Base-by-base conservation (phyloP, 2,888 invertebrate genomes). In the Cryptus viduatorius region DNA sequence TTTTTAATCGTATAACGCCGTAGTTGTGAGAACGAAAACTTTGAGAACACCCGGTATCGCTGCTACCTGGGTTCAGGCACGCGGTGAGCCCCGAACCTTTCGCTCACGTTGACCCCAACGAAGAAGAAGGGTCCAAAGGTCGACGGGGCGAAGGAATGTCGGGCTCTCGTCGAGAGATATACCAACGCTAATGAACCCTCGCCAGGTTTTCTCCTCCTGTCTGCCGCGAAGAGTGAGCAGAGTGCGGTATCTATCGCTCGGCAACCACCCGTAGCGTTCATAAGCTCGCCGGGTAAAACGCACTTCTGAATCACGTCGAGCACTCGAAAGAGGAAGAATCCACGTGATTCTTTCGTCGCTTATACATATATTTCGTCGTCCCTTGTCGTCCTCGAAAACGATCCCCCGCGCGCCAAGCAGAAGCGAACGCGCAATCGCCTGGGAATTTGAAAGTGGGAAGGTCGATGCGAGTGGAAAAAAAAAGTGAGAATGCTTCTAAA, bases 131-230 rank as follows among this genome's bases (percentile, higher is more conserved):
- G 89, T 89, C 90, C 87, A 90, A 90, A 90, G 92, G 92, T 92
- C 92, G 90, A 89, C 89, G 86, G 87, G 86, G 88, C 86, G 86
- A 88, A 89, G 90, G 92, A 92, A 92, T 92, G 91, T 90, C 84
- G 90, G 90, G 87, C 87, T 87, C 90, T 89, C 84, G 75, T 46
- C 78, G 72, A 67, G 56, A 89, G 85, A 87, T 83, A 88, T 86
- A 85, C 89, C 69, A 89, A 89, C 90, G 90, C 92, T 92, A 92
- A 92, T 92, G 92, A 92, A 92, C 91, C 90, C 87, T 88, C 77
- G 81, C 83, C 61, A 14, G 56, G 86, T 80, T 87, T 87, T 86
- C 82, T 77, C 80, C 82, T 86, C 84, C 83, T 68, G 86, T 82
- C 84, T 77, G 67, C 82, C 69, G 64, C 59, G 72, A 24, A 14